phyloP scores from a whole-genome alignment of 2,113 vertebrate species.

The Triplophysa rosa region DNA sequence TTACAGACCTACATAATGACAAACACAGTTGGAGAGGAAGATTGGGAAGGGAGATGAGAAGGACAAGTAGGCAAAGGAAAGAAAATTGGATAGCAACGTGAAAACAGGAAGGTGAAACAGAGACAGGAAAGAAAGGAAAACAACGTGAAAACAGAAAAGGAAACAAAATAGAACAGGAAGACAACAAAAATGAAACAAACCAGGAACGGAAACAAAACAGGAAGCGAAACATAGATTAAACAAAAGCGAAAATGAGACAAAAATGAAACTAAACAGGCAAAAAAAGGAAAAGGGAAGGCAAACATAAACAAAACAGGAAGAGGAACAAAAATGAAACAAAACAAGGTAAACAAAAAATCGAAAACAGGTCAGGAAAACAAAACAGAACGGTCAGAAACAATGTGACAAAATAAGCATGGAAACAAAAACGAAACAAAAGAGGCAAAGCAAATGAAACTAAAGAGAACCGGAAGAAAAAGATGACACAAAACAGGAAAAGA shows the following conservation, averaged over 20 bases:
- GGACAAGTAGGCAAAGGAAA: neutral
- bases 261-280: neutral
- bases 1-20: slow-evolving; percentile 29
- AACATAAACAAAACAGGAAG: neutral
- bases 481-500: too few species aligned
- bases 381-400: slow-evolving; percentile 42
- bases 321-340: neutral
- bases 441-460: neutral
- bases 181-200: neutral
- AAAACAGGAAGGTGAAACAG: neutral
- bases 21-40: slow-evolving; percentile 9
- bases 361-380: neutral
- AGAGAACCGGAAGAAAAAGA: neutral
- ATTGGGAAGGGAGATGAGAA: neutral
- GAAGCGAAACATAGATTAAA: neutral
- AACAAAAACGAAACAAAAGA: neutral
- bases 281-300: neutral
- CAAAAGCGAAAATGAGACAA: neutral
- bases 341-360: neutral
- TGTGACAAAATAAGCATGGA: slow-evolving; percentile 21
- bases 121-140: neutral
- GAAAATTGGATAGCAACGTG: neutral
- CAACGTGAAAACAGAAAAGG: neutral
- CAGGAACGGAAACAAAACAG: neutral
- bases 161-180: neutral